These are phyloP conservation scores for Drosophila aff. DNA, from an alignment of 1,140 invertebrate genomes.

Conservation along the genomic window DNA sequence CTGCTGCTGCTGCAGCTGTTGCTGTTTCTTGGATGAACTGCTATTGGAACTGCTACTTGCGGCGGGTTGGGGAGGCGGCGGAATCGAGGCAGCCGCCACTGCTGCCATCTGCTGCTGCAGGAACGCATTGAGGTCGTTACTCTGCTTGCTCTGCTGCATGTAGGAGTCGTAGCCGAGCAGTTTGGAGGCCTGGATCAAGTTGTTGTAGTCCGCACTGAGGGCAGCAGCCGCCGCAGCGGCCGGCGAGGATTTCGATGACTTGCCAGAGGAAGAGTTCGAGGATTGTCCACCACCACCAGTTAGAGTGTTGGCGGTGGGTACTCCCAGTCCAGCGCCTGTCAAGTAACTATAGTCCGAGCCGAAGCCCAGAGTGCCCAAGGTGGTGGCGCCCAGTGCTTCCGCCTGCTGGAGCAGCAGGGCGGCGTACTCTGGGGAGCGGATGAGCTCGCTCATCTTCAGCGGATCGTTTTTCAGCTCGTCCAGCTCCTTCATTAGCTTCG, in stretches of 20 bases:
- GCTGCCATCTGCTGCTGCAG: conserved; percentile 82
- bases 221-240: conserved; percentile 73
- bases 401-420: conserved; percentile 80
- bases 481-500: conserved; percentile 83
- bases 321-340: conserved; percentile 55
- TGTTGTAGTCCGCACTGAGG: conserved; percentile 77
- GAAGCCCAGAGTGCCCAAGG: conserved; percentile 79
- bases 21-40: conserved; percentile 58
- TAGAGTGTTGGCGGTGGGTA: conserved; percentile 32
- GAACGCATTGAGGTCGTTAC: conserved; percentile 76
- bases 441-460: conserved; percentile 81
- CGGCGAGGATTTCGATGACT: conserved; percentile 62
- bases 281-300: conserved; percentile 20
- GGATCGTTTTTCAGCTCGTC: conserved; percentile 84
- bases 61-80: conserved; percentile 35
- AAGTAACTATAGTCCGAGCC: conserved; percentile 77
- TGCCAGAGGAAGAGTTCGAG: conserved; percentile 52
- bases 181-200: conserved; percentile 80
- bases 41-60: conserved; percentile 47
- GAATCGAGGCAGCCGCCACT: conserved; percentile 69
- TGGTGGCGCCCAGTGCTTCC: conserved; percentile 81
- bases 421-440: conserved; percentile 82
- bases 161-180: conserved; percentile 81
- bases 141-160: conserved; percentile 78
- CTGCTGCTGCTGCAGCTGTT: conserved; percentile 37